Conservation (phyloP, 2,797 vertebrate species). For the Sandelia bainsii region DNA sequence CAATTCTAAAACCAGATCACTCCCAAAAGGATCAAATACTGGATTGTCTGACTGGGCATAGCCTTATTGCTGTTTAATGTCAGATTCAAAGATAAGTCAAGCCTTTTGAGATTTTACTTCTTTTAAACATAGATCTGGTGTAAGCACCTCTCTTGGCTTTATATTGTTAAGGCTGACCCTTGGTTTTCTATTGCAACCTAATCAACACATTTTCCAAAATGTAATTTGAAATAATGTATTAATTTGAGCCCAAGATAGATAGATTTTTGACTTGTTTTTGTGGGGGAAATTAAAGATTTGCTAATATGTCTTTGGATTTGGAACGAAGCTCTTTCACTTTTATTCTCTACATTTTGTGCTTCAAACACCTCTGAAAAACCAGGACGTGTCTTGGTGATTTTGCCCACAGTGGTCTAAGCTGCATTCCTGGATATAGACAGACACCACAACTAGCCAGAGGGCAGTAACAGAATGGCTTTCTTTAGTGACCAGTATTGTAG, state of each 20-base stretch:
- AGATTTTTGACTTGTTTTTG: not conserved
- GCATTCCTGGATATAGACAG: conserved; percentile 62
- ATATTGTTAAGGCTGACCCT: conserved; percentile 14
- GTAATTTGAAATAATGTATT: conserved; percentile 1
- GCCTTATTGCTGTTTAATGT: conserved; percentile 44
- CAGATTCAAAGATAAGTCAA: conserved; percentile 24
- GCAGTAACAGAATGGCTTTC: conserved; percentile 85
- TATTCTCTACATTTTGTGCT: conserved; percentile 47
- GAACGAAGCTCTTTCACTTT: conserved; percentile 6
- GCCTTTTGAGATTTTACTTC: conserved; percentile 2
- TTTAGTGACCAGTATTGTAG: conserved; percentile 73
- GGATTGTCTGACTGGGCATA: conserved; percentile 13
- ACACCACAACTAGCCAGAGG: conserved; percentile 73
- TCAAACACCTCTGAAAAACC: conserved; percentile 57
- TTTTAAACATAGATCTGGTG: conserved; percentile 17
- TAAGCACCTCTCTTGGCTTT: conserved; percentile 3
- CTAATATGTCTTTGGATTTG: not conserved
- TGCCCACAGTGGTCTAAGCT: conserved; percentile 61
- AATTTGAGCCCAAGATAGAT: not conserved
- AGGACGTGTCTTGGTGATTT: conserved; percentile 51
- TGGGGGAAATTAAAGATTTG: not conserved
- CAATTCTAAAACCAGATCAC: not conserved
- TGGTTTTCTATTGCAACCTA: conserved; percentile 29
- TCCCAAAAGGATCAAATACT: conserved; percentile 16
- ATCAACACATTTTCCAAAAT: conserved; percentile 20